phyloP scores from a whole-genome alignment of 2,797 vertebrate genomes.

The Peromyscus melanophrys region DNA sequence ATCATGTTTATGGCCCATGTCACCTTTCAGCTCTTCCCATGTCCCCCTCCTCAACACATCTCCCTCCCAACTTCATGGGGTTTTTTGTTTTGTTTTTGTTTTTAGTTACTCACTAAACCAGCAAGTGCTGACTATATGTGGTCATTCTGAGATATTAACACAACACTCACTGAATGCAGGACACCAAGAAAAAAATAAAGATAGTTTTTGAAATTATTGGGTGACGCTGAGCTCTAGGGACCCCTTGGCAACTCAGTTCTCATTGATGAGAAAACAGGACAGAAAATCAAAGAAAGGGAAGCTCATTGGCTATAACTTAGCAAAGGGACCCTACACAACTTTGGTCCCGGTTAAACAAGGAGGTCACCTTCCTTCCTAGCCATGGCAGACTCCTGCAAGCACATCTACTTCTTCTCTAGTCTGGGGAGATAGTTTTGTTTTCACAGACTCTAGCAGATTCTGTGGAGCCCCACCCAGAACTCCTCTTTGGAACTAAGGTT shows the following conservation, averaged over 20 bases:
- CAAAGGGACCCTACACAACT: neutral
- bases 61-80: neutral
- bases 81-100: neutral
- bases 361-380: neutral
- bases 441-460: neutral
- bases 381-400: no score
- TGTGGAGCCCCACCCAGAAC: neutral
- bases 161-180: neutral
- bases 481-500: neutral
- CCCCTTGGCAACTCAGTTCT: neutral
- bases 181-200: neutral
- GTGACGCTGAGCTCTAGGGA: neutral
- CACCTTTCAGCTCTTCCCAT: neutral
- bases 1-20: neutral
- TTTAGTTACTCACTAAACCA: neutral
- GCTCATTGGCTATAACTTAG: neutral
- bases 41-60: no score
- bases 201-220: neutral
- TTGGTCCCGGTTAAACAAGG: neutral
- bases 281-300: neutral
- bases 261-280: no score
- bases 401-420: neutral
- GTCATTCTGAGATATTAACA: neutral
- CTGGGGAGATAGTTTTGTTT: neutral
- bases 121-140: neutral